Percentiles rank a stretch among this genome's conserved stretches.
These are phyloP conservation scores for Acinonyx jubatus DNA, from an alignment of 2,113 vertebrate genomes.

Conservation along the genomic window DNA sequence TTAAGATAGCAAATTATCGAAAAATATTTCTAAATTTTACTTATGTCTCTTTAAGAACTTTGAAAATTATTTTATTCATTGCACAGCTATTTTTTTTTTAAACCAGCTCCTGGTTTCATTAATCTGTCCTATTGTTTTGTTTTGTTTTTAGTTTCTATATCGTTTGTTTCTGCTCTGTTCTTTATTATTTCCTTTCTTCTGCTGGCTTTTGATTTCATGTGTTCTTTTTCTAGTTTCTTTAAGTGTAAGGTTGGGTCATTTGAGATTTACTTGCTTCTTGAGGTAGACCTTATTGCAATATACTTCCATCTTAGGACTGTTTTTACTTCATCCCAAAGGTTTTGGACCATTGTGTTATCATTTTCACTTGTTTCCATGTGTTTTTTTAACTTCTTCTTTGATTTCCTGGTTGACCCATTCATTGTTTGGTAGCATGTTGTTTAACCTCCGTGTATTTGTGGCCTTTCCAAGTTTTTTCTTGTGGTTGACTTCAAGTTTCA, in stretches of 20 bases:
- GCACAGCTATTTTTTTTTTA: background rate
- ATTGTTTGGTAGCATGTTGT: background rate
- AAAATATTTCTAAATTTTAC: conserved; percentile 21
- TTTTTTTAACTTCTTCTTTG: background rate
- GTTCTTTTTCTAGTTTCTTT: background rate
- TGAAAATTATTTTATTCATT: background rate
- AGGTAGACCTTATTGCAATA: background rate
- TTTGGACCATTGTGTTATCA: background rate
- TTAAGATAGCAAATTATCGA: background rate
- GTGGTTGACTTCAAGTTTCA: background rate
- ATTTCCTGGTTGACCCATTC: background rate
- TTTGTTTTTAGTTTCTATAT: background rate
- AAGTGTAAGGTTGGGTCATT: background rate
- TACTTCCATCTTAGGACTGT: background rate
- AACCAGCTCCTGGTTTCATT: background rate
- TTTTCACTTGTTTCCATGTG: background rate
- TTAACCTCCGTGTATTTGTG: background rate
- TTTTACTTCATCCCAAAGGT: background rate
- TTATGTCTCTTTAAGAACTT: background rate
- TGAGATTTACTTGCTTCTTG: background rate
- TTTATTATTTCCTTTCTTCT: background rate
- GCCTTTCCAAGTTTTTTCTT: background rate
- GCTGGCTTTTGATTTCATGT: background rate
- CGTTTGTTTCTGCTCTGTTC: background rate
- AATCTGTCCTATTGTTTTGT: background rate